phyloP scores from a whole-genome alignment of 2,888 invertebrate genomes.

The Spilarctia lutea region DNA sequence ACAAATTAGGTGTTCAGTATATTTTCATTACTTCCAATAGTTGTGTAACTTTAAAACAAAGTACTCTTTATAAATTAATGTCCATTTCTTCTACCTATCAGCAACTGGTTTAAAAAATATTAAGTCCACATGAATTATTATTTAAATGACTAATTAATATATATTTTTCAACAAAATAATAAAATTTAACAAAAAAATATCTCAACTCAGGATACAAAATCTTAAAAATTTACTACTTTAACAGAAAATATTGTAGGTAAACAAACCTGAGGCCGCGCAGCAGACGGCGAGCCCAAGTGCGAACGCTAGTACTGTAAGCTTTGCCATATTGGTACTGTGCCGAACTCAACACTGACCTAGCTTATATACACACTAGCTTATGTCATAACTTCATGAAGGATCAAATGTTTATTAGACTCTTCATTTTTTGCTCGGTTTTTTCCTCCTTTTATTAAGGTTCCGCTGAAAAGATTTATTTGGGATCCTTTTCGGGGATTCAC shows the following conservation, averaged over 20 bases:
- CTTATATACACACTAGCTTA: conserved; percentile 71
- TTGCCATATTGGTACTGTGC: conserved; percentile 66
- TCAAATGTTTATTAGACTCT: conserved; percentile 66
- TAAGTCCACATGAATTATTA: no score
- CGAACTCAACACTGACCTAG: conserved; percentile 48
- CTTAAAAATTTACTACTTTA: not conserved
- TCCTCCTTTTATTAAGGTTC: conserved; percentile 60
- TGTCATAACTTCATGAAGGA: conserved; percentile 63
- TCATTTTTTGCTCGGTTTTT: conserved; percentile 67
- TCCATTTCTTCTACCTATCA: no score
- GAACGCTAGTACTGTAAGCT: conserved; percentile 67
- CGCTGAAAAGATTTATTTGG: conserved; percentile 17
- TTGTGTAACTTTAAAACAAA: no score
- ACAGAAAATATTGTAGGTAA: conserved; percentile 15
- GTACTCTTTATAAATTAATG: no score
- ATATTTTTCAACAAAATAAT: not conserved
- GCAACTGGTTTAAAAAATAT: no score
- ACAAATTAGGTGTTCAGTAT: no score
- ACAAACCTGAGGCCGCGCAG: conserved; percentile 71
- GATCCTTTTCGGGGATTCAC: not conserved
- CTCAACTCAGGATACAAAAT: not conserved
- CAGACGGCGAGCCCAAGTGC: conserved; percentile 73
- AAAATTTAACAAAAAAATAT: not conserved
- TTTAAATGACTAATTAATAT: no score
- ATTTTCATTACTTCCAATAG: no score